These are phyloP conservation scores for Hippocampus abdominalis DNA, from an alignment of 2,113 vertebrate genomes.

Conservation along the genomic window DNA sequence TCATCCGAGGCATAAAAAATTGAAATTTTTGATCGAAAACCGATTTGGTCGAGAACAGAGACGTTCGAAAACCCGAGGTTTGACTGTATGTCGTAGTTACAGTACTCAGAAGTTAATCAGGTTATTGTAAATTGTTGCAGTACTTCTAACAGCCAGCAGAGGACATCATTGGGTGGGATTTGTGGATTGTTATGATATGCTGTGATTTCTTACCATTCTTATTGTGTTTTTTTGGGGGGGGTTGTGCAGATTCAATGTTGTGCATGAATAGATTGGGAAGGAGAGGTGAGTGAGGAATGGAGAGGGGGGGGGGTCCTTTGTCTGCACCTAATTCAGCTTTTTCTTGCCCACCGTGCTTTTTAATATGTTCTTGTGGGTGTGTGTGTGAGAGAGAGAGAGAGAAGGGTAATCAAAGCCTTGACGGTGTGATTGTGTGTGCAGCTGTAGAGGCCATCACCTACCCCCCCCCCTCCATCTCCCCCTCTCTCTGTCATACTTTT, in stretches of 20 bases:
- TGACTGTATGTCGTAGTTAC: neutral
- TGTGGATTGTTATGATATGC: neutral
- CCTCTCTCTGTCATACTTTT: constrained; percentile 70
- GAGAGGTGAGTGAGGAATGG: neutral
- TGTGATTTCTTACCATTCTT: neutral
- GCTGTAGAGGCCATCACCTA: constrained; percentile 67
- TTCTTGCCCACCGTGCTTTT: constrained; percentile 60
- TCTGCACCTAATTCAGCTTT: constrained; percentile 64
- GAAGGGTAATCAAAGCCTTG: constrained; percentile 69
- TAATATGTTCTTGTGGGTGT: constrained; percentile 59
- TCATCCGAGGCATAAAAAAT: no score
- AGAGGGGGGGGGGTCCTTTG: constrained; percentile 44
- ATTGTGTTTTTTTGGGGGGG: neutral
- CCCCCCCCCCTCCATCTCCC: constrained; percentile 26
- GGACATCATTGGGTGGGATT: neutral
- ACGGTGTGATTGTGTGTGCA: constrained; percentile 75
- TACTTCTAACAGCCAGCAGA: neutral
- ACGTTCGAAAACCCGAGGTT: no score
- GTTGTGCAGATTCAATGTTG: neutral
- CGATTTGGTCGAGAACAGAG: no score
- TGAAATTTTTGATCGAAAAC: no score
- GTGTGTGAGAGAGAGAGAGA: constrained; percentile 21
- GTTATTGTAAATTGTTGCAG: no score
- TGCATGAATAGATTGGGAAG: constrained; percentile 45
- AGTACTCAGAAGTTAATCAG: no score